phyloP scores from a whole-genome alignment of 2,113 vertebrate species.

The Ginglymostoma cirratum region DNA sequence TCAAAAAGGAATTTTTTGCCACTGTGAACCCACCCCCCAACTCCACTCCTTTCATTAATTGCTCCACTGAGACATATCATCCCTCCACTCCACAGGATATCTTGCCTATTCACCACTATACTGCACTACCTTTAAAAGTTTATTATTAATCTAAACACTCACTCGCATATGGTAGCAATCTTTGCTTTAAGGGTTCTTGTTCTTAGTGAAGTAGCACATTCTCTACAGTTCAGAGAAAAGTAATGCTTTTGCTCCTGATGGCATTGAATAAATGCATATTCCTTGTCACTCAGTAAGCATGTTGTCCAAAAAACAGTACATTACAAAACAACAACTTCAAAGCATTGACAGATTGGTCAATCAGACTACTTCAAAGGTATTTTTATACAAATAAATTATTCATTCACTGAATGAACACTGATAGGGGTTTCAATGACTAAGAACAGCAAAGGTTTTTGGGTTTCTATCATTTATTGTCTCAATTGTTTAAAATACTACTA shows the following conservation, averaged over 20 bases:
- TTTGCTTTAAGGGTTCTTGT: slow-evolving; percentile 25
- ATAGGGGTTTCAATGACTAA: not conserved
- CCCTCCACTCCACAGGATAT: not conserved
- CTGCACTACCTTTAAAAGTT: not conserved
- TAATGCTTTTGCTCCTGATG: not conserved
- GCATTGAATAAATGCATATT: slow-evolving; percentile 15
- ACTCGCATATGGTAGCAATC: slow-evolving; percentile 28
- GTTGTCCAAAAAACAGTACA: slow-evolving; percentile 28
- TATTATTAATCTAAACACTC: slow-evolving; percentile 26
- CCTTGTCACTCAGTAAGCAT: slow-evolving; percentile 12
- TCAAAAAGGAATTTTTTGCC: not conserved
- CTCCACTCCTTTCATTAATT: not conserved
- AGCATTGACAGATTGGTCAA: not conserved
- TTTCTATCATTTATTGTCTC: slow-evolving; percentile 29
- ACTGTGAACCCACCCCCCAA: not conserved
- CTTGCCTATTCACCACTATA: not conserved
- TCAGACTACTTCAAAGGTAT: slow-evolving; percentile 24
- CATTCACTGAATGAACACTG: slow-evolving; percentile 31
- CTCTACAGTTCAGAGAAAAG: slow-evolving; percentile 33
- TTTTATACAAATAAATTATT: slow-evolving; percentile 31
- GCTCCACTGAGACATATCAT: not conserved
- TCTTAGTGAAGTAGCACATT: slow-evolving; percentile 17
- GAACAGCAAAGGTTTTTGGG: not conserved
- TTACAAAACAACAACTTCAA: slow-evolving; percentile 38
- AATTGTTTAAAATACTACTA: slow-evolving; percentile 20